phyloP scores from a whole-genome alignment of 2,113 vertebrate species.

The Prochilodus magdalenae region DNA sequence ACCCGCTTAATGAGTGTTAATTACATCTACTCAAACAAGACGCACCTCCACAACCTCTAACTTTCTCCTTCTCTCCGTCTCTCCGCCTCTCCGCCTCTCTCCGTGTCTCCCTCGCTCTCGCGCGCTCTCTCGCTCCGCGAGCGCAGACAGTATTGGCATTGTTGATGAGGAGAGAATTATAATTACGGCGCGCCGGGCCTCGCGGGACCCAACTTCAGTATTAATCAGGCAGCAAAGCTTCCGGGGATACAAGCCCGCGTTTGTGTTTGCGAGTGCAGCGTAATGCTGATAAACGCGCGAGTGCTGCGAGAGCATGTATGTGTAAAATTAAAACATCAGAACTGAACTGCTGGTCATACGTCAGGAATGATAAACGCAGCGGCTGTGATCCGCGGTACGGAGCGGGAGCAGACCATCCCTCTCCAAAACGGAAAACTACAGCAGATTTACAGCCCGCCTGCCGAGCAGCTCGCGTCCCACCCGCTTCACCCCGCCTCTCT shows the following conservation, averaged over 20 bases:
- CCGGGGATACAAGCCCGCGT: not conserved
- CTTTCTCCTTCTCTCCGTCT: not conserved
- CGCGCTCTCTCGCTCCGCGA: not conserved
- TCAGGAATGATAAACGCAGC: not conserved
- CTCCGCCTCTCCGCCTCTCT: not conserved
- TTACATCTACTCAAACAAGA: conserved; percentile 61
- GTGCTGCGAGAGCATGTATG: conserved; percentile 19
- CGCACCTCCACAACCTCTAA: conserved; percentile 36
- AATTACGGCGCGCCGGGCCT: not conserved
- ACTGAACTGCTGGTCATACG: conserved; percentile 15
- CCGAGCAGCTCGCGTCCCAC: no score
- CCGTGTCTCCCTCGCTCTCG: not conserved
- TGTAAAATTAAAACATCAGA: conserved; percentile 33
- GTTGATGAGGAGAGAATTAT: not conserved
- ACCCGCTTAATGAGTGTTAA: conserved; percentile 58
- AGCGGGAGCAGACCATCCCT: no score
- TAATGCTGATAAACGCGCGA: conserved; percentile 28
- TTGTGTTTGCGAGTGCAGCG: not conserved
- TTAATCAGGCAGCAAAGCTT: not conserved
- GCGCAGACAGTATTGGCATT: not conserved
- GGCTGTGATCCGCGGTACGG: not conserved
- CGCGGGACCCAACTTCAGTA: conserved; percentile 3
- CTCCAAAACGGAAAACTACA: not conserved
- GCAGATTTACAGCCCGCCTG: not conserved
- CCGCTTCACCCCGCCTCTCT: no score